Percentiles rank a stretch among this genome's conserved stretches.
Conservation (phyloP, 1,140 invertebrate species). For the Proctacanthus coquilletti region DNA sequence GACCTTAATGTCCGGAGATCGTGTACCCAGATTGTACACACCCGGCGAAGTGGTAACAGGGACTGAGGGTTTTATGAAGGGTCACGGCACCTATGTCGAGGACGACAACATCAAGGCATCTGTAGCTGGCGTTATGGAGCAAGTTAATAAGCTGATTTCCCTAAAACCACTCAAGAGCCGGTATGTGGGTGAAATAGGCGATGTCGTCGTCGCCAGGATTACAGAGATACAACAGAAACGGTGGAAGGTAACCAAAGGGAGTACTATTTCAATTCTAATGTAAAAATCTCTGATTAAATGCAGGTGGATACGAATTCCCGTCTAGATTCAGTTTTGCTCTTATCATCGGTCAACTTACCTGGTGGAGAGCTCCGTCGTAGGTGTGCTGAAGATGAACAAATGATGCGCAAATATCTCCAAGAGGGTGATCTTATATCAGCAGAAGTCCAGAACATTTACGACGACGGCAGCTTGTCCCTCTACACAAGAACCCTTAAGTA, state of each 20-base stretch:
- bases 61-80: conserved; percentile 79
- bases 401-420: conserved; percentile 87
- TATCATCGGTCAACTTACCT: conserved; percentile 93
- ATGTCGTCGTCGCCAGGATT: conserved; percentile 90
- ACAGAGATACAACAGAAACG: conserved; percentile 79
- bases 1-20: conserved; percentile 37
- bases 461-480: conserved; percentile 81
- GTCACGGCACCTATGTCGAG: conserved; percentile 89
- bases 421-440: conserved; percentile 96
- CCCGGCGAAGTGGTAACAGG: conserved; percentile 73
- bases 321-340: conserved; percentile 70
- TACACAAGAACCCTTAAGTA: conserved; percentile 95
- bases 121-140: conserved; percentile 82
- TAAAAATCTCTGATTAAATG: conserved; percentile 19
- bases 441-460: conserved; percentile 86
- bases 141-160: conserved; percentile 89
- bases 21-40: conserved; percentile 54
- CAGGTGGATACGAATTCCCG: conserved; percentile 80
- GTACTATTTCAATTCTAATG: neutral
- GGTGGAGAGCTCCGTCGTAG: conserved; percentile 70
- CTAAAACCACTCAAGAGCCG: conserved; percentile 78
- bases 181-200: conserved; percentile 90
- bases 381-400: conserved; percentile 91
- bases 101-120: conserved; percentile 73
- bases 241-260: conserved; percentile 49